These are phyloP conservation scores for Calidris pygmaea DNA, from an alignment of 2,113 vertebrate genomes.

Conservation along the genomic window DNA sequence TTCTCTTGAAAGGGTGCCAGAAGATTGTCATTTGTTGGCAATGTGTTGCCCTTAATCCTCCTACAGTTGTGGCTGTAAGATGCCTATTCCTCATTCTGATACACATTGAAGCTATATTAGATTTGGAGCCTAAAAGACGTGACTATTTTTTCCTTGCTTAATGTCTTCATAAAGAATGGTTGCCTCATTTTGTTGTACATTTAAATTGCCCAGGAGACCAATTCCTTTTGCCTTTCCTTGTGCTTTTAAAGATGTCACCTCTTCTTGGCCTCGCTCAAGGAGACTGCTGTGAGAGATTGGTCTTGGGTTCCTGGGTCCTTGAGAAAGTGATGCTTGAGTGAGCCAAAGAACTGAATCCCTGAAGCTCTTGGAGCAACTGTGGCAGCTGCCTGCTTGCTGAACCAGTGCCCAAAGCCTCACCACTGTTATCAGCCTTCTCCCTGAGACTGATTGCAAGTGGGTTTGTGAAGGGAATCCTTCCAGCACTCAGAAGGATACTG, in stretches of 20 bases:
- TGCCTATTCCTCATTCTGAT: not conserved
- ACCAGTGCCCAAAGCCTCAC: constrained; percentile 14
- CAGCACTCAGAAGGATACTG: not conserved
- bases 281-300: not conserved
- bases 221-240: not conserved
- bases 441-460: not conserved
- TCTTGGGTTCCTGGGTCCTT: not conserved
- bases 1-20: constrained; percentile 5
- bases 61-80: not conserved
- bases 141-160: not conserved
- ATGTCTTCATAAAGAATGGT: not conserved
- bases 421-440: not conserved
- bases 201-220: not conserved
- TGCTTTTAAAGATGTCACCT: not conserved
- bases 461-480: not conserved
- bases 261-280: not conserved
- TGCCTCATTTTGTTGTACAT: not conserved
- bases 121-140: not conserved
- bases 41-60: not conserved
- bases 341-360: not conserved
- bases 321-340: not conserved
- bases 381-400: constrained; percentile 20
- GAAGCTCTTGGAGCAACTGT: constrained; percentile 8
- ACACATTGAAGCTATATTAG: not conserved
- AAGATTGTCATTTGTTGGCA: constrained; percentile 17